phyloP scores from a whole-genome alignment of 2,797 vertebrate genomes.

The Poecile montanus region DNA sequence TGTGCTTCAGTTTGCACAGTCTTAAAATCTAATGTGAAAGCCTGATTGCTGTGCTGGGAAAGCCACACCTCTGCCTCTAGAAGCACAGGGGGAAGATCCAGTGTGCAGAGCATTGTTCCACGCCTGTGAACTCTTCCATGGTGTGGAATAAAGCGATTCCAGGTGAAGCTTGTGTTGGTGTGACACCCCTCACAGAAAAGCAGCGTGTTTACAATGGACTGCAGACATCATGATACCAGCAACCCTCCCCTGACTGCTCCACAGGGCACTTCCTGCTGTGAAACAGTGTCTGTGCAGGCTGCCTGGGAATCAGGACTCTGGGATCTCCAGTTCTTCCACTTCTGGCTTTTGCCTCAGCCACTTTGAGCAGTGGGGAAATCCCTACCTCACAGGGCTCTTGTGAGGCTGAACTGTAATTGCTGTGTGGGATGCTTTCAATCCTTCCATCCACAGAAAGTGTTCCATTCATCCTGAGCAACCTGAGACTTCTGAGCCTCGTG shows the following conservation, averaged over 20 bases:
- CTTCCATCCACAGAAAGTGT: background rate
- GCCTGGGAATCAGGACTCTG: background rate
- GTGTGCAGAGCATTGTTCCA: background rate
- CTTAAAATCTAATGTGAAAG: background rate
- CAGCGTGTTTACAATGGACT: fast-evolving
- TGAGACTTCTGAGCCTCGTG: background rate
- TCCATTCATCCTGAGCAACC: background rate
- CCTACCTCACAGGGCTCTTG: conserved; percentile 14
- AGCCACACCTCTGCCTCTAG: background rate
- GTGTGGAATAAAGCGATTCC: background rate
- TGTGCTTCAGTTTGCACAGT: background rate
- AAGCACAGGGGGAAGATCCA: background rate
- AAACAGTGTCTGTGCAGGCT: background rate
- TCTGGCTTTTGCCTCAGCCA: background rate
- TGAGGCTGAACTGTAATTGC: background rate
- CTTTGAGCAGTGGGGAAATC: background rate
- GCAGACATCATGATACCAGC: background rate
- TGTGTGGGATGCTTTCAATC: conserved; percentile 7
- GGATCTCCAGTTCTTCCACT: background rate
- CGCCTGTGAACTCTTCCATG: background rate
- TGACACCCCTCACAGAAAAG: background rate
- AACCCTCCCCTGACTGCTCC: background rate
- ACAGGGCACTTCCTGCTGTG: background rate
- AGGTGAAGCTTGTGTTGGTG: background rate
- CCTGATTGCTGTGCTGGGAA: background rate